phyloP scores from a whole-genome alignment of 2,888 invertebrate genomes.

The Tenodera sinensis region DNA sequence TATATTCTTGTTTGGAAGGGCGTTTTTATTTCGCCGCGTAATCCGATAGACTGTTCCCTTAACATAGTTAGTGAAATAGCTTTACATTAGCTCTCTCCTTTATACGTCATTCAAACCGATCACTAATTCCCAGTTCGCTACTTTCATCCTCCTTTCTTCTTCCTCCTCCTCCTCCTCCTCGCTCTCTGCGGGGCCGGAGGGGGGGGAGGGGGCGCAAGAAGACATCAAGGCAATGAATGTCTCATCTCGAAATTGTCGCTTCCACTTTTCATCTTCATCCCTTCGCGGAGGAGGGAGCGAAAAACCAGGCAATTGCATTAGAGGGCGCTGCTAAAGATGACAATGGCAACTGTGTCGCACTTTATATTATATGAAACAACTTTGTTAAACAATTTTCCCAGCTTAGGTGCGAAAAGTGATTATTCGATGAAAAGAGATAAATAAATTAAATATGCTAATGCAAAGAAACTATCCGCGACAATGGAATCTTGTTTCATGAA shows the following conservation, averaged over 20 bases:
- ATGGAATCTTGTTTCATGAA: not conserved
- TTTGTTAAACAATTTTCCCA: too few species aligned
- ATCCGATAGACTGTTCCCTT: not conserved
- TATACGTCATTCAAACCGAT: not conserved
- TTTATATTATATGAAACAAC: too few species aligned
- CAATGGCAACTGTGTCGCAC: not conserved
- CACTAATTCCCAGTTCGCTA: not conserved
- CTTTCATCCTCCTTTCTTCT: not conserved
- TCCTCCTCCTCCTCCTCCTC: too few species aligned
- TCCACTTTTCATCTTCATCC: conserved; percentile 22
- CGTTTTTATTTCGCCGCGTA: not conserved
- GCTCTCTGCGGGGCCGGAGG: too few species aligned
- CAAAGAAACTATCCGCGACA: too few species aligned
- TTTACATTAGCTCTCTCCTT: not conserved
- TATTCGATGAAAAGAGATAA: not conserved
- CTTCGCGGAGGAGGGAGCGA: conserved; percentile 13
- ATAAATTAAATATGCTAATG: not conserved
- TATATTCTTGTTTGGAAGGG: not conserved
- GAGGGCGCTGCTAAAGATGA: conserved; percentile 18
- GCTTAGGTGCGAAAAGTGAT: not conserved
- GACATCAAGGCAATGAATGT: conserved; percentile 21
- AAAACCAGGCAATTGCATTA: conserved; percentile 23
- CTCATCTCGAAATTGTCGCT: conserved; percentile 23
- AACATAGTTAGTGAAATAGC: conserved; percentile 13
- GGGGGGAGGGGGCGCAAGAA: not conserved